Evolutionary conservation across 2,888 invertebrate species (phyloP), one percentile per base, ranked within the genome.

Genomic region (Prosopocoilus inquinatus): DNA sequence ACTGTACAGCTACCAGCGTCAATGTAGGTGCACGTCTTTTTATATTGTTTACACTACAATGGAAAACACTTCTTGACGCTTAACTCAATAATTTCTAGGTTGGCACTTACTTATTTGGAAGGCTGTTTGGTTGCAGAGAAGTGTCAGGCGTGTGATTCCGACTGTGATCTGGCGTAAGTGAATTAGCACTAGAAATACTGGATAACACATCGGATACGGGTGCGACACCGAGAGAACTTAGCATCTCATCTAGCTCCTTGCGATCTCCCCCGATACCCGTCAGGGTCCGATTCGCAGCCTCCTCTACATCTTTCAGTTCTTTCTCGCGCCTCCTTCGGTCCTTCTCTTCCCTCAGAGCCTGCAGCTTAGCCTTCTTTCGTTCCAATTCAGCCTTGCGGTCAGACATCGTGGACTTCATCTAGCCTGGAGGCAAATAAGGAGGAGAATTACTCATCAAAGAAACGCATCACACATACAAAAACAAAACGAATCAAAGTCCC

Each of bases 351-450:
- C 94, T 82, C 52, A 95, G 82, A 15, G 92, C 92, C 73, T 93
- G 91, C 66, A 95, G 84, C 79, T 93, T 94, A 16, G 92, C 93
- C 76, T 94, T 93, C 77, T 95, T 95, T 58, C 93, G 84, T 79
- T 94, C 94, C 69, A 95, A 77, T 79, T 95, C 94, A n/a, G 91
- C 93, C 76, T 92, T 93, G 60, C 94, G 85, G 79, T 94, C 94
- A 50, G 90, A 87, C 91, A 91, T 91, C 52, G 68, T 72, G 38
- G 70, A 47, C 51, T 59, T 62, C 63, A 65, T 64, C 13, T 34
- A 43, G 33, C 28, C 45, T 43, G 34, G 43, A 47, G 12, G 43
- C 33, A 34, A 36, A 36, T 36, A 13, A 44, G 13, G 45, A 44
- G 13, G 45, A 8, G 11, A 20, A 47, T 13, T 32, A 39, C 49